A percentile compares a stretch with the other conserved stretches of the same genome.
Evolutionary conservation across 2,113 vertebrate genomes (phyloP).

Genomic region (Microcebus griseorufus): DNA sequence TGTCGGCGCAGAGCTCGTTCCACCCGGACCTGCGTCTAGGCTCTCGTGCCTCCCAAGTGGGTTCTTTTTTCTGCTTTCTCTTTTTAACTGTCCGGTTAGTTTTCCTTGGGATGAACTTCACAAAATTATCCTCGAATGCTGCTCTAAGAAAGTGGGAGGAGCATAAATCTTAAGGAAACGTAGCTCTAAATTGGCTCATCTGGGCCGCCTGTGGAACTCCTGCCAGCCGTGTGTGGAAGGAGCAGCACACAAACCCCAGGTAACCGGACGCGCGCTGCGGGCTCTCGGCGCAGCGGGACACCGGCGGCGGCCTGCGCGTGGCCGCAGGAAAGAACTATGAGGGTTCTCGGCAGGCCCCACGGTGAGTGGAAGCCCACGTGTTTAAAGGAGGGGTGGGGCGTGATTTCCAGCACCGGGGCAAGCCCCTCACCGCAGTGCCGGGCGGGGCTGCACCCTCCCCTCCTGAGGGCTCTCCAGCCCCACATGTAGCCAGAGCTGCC

Average conservation of each 20-base stretch:
- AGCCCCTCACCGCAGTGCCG: no score
- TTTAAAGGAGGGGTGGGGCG: background rate
- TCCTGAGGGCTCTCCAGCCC: background rate
- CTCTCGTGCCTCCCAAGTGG: background rate
- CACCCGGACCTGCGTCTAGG: fast-evolving
- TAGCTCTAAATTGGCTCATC: background rate
- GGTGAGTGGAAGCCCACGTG: background rate
- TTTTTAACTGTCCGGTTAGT: background rate
- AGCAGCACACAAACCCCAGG: background rate
- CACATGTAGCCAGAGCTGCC: background rate
- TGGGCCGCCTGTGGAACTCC: background rate
- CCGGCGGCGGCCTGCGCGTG: background rate
- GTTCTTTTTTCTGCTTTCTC: background rate
- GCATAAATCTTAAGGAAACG: background rate
- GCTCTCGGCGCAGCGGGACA: background rate
- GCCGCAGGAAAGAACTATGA: background rate
- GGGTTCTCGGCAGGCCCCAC: background rate
- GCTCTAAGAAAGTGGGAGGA: background rate
- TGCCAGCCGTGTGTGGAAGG: background rate
- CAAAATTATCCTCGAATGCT: background rate
- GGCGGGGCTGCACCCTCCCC: background rate
- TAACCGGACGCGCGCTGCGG: background rate
- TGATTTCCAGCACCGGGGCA: fast-evolving
- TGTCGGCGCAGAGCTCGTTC: background rate
- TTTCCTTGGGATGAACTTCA: background rate